These are phyloP conservation scores for Geophilus truncorum DNA, from an alignment of 2,888 invertebrate species.

Conservation along the genomic window DNA sequence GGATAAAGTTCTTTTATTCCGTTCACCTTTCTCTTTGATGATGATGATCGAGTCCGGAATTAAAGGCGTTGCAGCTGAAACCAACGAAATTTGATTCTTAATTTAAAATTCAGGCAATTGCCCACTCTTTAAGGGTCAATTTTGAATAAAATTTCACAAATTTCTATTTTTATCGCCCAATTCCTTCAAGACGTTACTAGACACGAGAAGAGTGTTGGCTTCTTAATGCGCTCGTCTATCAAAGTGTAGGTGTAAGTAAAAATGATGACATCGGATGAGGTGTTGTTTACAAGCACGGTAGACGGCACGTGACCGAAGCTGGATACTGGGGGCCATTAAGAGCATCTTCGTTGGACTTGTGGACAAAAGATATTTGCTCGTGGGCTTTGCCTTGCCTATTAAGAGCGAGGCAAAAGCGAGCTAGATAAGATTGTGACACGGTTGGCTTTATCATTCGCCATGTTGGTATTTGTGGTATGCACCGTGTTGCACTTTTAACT, in stretches of 20 bases:
- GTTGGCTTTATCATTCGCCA: not conserved
- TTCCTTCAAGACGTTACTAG: too few species aligned
- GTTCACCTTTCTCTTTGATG: slow-evolving; percentile 22
- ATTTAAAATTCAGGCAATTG: not conserved
- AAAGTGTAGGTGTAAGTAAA: not conserved
- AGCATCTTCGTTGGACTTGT: slow-evolving; percentile 11
- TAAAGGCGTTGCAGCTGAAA: not conserved
- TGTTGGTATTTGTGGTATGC: not conserved
- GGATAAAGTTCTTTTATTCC: slow-evolving; percentile 19
- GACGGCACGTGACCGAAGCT: not conserved
- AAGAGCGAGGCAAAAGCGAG: not conserved
- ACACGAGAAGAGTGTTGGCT: not conserved
- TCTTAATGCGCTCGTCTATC: not conserved
- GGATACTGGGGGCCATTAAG: not conserved
- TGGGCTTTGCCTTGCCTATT: not conserved
- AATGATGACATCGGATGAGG: not conserved
- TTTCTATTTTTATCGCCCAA: too few species aligned
- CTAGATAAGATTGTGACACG: not conserved
- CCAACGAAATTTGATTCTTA: not conserved
- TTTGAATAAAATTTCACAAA: too few species aligned
- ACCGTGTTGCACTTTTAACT: not conserved
- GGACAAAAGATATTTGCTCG: slow-evolving; percentile 22
- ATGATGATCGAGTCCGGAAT: not conserved
- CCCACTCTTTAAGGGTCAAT: not conserved
- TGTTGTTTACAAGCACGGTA: not conserved